These are phyloP conservation scores for Archaeoteleia sp. DNA, from an alignment of 2,888 invertebrate species.

Conservation along the genomic window DNA sequence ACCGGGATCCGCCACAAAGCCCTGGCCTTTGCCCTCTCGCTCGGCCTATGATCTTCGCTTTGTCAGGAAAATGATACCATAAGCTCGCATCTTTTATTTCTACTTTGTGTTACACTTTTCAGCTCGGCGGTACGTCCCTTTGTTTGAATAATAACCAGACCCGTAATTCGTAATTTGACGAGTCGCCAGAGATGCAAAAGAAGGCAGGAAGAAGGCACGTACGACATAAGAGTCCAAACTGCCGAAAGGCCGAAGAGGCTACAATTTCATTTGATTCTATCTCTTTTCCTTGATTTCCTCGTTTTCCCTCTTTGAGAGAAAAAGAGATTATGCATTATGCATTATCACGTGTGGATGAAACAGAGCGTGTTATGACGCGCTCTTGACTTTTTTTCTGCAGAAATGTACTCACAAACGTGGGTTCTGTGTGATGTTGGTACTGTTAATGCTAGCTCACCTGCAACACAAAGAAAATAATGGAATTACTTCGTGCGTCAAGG, in stretches of 20 bases:
- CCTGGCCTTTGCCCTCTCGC: constrained; percentile 44
- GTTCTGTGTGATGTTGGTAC: constrained; percentile 3
- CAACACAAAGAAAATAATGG: constrained; percentile 41
- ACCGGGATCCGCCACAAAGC: constrained; percentile 14
- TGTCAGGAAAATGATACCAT: constrained; percentile 40
- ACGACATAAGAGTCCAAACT: too few species aligned
- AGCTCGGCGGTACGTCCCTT: constrained; percentile 22
- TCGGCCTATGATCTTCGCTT: constrained; percentile 43
- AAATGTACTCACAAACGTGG: constrained; percentile 20
- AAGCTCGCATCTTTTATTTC: constrained; percentile 53
- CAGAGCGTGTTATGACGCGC: constrained; percentile 29
- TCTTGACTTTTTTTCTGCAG: constrained; percentile 23
- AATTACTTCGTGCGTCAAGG: constrained; percentile 33
- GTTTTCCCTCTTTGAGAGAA: not conserved
- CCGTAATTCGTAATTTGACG: constrained; percentile 14
- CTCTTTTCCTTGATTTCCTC: not conserved
- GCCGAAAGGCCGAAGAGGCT: too few species aligned
- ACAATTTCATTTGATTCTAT: constrained; percentile 26
- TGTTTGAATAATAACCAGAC: constrained; percentile 31
- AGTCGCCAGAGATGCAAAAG: not conserved
- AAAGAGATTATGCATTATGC: constrained; percentile 45
- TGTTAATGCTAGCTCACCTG: constrained; percentile 38
- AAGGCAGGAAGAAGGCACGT: not conserved
- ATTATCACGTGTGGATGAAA: constrained; percentile 39
- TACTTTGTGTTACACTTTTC: constrained; percentile 36